These are phyloP conservation scores for Columbina picui DNA, from an alignment of 2,113 vertebrate species.

Conservation along the genomic window DNA sequence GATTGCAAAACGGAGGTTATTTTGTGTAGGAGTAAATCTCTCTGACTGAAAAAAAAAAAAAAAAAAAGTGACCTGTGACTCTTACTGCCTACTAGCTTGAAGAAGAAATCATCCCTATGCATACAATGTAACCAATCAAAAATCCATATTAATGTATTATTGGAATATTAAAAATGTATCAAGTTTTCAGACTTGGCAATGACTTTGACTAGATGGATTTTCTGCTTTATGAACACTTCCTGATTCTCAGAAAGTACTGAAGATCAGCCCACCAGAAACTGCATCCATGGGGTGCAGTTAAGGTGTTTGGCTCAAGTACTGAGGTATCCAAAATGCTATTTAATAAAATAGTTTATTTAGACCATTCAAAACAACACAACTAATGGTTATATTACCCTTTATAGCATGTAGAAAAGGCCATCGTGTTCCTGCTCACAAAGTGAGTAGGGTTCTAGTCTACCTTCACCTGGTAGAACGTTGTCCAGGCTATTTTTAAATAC, in stretches of 20 bases:
- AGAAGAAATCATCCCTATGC: background rate
- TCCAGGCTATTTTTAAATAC: background rate
- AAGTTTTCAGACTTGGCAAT: background rate
- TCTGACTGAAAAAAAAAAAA: background rate
- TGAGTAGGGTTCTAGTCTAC: background rate
- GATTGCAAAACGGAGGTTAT: background rate
- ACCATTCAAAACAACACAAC: background rate
- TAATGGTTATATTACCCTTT: background rate
- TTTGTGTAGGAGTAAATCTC: conserved; percentile 1
- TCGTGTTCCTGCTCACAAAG: background rate
- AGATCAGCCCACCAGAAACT: background rate
- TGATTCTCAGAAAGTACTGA: background rate
- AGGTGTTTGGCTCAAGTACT: background rate
- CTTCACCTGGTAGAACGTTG: background rate
- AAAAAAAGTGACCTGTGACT: background rate
- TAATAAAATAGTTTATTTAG: background rate
- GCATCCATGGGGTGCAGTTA: background rate
- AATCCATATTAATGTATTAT: background rate
- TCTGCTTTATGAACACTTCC: background rate
- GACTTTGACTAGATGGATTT: background rate
- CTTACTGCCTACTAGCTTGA: background rate
- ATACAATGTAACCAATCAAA: background rate
- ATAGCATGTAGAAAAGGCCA: background rate
- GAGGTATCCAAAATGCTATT: background rate
- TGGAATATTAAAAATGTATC: background rate